phyloP scores from a whole-genome alignment of 2,888 invertebrate species.

The Antheraea assamensis region DNA sequence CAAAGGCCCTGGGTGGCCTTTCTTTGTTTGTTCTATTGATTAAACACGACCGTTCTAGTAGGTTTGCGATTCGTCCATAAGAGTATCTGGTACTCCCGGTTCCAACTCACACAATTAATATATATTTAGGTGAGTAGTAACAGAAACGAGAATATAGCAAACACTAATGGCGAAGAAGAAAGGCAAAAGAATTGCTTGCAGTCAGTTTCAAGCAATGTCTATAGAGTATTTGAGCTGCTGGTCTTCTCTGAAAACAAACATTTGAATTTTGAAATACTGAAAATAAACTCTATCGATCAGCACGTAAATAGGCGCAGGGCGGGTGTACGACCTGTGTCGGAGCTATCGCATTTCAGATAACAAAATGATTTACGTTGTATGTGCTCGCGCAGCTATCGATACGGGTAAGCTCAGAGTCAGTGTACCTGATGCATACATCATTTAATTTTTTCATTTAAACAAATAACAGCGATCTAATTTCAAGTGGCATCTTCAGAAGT shows the following conservation, averaged over 20 bases:
- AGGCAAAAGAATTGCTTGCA: background rate
- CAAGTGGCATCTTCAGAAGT: too few species aligned
- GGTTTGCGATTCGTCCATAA: too few species aligned
- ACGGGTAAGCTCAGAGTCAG: background rate
- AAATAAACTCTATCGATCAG: background rate
- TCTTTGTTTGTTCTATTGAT: too few species aligned
- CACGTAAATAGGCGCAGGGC: slow-evolving; percentile 14
- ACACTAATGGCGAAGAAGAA: too few species aligned
- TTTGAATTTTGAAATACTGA: background rate
- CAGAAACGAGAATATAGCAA: too few species aligned
- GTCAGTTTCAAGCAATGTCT: background rate
- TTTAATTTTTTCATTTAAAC: background rate
- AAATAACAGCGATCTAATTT: too few species aligned
- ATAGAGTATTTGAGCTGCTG: background rate
- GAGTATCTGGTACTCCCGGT: too few species aligned
- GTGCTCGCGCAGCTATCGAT: slow-evolving; percentile 35
- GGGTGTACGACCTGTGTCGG: slow-evolving; percentile 52
- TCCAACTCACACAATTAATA: too few species aligned
- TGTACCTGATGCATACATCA: background rate
- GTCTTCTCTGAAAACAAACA: background rate
- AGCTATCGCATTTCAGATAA: slow-evolving; percentile 42
- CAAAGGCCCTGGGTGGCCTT: too few species aligned
- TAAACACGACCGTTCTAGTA: too few species aligned
- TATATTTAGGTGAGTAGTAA: too few species aligned
- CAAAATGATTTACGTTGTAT: slow-evolving; percentile 35